Evolutionary conservation across 2,888 invertebrate genomes (phyloP), one percentile per base, ranked within the genome.

Genomic region (Drosophila formosana): DNA sequence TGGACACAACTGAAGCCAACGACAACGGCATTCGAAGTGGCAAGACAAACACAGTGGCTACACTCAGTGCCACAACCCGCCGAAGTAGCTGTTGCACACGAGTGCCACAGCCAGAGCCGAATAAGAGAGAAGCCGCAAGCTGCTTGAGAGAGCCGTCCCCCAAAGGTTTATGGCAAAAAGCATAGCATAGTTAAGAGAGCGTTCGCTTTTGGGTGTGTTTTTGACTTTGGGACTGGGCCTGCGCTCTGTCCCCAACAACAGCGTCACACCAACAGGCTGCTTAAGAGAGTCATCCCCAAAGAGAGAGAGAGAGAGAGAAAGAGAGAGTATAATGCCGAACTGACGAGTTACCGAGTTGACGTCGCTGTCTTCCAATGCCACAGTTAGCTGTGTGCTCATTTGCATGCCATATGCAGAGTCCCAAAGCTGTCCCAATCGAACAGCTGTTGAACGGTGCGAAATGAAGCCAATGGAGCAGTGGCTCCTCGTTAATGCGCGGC

Each of bases 21-120:
- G 89, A 83, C 87, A 84, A 88, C 86, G 90, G 87, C 90, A 85
- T 86, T 86, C 86, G 82, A 84, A 91, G 90, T 91, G 91, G 77
- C 90, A 75, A 84, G 80, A 65, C 51, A 72, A 72, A 55, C 78
- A 37, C 79, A 81, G 78, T 78, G 72, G 78, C 71, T 72, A 72
- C 79, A 70, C 43, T 67, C 67, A 51, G 25, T 30, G 63, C 18
- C 51, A 62, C 50, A 52, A 52, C 13, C 9, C 37, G 55, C 62
- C 80, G 78, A 72, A 52, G 66, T 34, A 13, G 45, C 37, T 18
- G 26, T 7, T 50, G 37, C 37, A 51, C 39, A 49, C 39, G 53
- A 66, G 30, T 25, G 23, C 30, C 23, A 32, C 1, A 43, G 43
- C 30, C 23, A 32, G 0, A 43, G 43, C 63, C 57, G 57, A 64